Conservation (phyloP, 2,888 invertebrate genomes). For the Junonia oenone region DNA sequence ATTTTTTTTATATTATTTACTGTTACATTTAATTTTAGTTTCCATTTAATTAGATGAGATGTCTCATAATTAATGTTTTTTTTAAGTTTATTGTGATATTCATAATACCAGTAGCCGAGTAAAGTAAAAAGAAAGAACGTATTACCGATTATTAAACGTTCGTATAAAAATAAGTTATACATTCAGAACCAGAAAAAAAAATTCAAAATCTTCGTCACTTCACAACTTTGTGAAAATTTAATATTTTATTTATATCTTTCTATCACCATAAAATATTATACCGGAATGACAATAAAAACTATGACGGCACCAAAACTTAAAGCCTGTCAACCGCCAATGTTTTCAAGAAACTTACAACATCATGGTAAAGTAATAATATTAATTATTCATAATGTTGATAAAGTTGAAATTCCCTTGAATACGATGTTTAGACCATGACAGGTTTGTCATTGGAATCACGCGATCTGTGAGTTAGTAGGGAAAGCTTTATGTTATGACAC, state of each 20-base stretch:
- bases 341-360: neutral
- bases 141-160: too few species aligned
- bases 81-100: too few species aligned
- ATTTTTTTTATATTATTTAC: too few species aligned
- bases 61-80: too few species aligned
- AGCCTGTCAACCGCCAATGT: neutral
- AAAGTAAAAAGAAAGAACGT: too few species aligned
- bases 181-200: too few species aligned
- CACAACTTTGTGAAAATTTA: too few species aligned
- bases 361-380: constrained; percentile 6
- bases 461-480: constrained; percentile 20
- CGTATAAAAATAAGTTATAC: too few species aligned
- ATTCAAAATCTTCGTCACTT: too few species aligned
- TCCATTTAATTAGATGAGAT: too few species aligned
- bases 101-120: too few species aligned
- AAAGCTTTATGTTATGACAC: constrained; percentile 11
- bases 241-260: neutral
- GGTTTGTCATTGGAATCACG: constrained; percentile 14
- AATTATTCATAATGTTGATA: constrained; percentile 6
- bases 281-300: neutral
- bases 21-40: too few species aligned
- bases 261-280: neutral
- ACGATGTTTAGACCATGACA: constrained; percentile 13
- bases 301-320: neutral
- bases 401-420: neutral